Evolutionary conservation across 2,888 invertebrate species (phyloP).

Genomic region (Chloromyia formosa): DNA sequence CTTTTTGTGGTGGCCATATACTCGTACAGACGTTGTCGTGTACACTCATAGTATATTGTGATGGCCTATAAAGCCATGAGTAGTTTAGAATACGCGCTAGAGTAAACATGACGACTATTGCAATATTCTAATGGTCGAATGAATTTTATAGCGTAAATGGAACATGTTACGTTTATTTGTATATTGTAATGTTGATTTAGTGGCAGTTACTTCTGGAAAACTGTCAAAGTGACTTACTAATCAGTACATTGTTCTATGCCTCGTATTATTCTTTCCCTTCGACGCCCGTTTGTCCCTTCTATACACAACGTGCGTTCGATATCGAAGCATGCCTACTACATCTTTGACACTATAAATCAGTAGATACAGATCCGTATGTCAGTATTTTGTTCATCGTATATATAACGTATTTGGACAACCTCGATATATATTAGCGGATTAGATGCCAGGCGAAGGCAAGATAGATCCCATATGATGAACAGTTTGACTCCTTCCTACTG

Average conservation of each 20-base stretch:
- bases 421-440: conserved; percentile 20
- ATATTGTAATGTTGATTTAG: conserved; percentile 17
- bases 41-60: not conserved
- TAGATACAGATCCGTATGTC: not conserved
- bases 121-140: conserved; percentile 31
- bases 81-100: not conserved
- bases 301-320: not conserved
- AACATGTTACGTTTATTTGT: conserved; percentile 13
- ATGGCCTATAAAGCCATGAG: not conserved
- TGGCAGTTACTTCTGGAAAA: conserved; percentile 20
- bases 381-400: not conserved
- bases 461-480: conserved; percentile 23
- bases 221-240: conserved; percentile 35
- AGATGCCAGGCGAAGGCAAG: not conserved
- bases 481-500: conserved; percentile 15
- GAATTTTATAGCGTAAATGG: conserved; percentile 28
- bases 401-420: not conserved
- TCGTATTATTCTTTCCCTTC: not conserved
- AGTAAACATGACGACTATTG: conserved; percentile 1
- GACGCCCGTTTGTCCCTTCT: not conserved
- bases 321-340: not conserved
- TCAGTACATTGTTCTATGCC: not conserved
- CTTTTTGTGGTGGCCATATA: not conserved
- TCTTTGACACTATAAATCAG: conserved; percentile 13
- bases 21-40: not conserved